phyloP scores from a whole-genome alignment of 2,888 invertebrate genomes.

The Nomada fucata region DNA sequence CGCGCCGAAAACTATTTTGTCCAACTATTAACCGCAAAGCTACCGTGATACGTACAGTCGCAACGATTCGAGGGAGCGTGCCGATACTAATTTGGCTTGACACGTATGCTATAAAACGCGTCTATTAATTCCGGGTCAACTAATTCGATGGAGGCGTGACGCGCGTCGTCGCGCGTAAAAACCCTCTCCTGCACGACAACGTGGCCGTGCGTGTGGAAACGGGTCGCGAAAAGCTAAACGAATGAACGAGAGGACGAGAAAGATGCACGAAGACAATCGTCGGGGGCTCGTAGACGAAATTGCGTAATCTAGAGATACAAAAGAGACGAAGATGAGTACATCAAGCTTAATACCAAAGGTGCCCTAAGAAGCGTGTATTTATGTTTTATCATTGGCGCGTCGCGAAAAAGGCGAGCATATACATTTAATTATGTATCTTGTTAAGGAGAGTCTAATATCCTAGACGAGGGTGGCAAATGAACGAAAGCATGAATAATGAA shows the following conservation, averaged over 20 bases:
- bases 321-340: slow-evolving; percentile 83
- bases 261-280: slow-evolving; percentile 34
- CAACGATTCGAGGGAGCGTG: background rate
- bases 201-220: background rate
- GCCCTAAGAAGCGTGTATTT: slow-evolving; percentile 89
- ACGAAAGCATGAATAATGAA: slow-evolving; percentile 36
- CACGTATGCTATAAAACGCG: background rate
- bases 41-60: background rate
- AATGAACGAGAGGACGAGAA: background rate
- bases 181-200: background rate
- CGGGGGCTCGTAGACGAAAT: slow-evolving; percentile 66
- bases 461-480: slow-evolving; percentile 66
- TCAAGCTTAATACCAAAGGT: slow-evolving; percentile 95
- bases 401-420: slow-evolving; percentile 74
- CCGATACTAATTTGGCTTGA: background rate
- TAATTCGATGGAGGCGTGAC: slow-evolving; percentile 27
- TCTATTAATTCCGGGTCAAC: slow-evolving; percentile 10
- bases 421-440: slow-evolving; percentile 76
- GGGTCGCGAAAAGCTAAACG: too few relatives aligned
- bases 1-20: too few relatives aligned
- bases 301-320: slow-evolving; percentile 64
- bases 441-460: slow-evolving; percentile 77
- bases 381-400: slow-evolving; percentile 85
- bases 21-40: background rate
- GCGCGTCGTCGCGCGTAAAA: background rate